phyloP scores from a whole-genome alignment of 2,113 vertebrate genomes.

The Acrocephalus kingi region DNA sequence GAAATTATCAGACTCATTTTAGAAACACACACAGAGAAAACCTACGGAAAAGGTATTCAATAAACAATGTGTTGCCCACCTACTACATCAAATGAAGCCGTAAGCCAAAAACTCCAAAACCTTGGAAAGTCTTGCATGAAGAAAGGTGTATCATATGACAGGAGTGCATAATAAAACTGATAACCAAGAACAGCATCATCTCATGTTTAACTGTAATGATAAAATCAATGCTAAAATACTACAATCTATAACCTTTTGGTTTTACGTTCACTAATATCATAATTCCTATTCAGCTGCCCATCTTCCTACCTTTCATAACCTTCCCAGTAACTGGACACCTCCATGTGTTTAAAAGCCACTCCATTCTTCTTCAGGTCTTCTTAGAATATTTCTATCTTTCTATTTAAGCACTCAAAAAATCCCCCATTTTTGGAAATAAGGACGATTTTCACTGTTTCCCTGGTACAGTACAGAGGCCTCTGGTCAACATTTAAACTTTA shows the following conservation, averaged over 20 bases:
- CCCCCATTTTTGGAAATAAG: background rate
- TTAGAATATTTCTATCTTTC: background rate
- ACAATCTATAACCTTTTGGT: background rate
- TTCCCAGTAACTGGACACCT: background rate
- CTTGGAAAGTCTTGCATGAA: background rate
- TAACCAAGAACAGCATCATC: background rate
- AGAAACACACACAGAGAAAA: background rate
- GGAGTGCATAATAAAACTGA: background rate
- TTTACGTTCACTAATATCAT: background rate
- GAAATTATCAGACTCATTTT: background rate
- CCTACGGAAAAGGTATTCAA: background rate
- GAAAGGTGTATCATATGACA: background rate
- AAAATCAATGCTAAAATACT: background rate
- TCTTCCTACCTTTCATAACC: background rate
- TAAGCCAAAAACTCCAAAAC: background rate
- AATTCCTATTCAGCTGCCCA: background rate
- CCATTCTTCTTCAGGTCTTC: background rate
- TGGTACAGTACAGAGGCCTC: background rate
- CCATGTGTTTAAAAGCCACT: background rate
- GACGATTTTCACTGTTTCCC: background rate
- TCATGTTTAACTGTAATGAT: background rate
- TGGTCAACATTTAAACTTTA: background rate
- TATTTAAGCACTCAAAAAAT: background rate
- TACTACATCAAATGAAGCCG: background rate
- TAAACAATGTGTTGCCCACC: background rate